These are phyloP conservation scores for Apogon hyalosoma DNA, from an alignment of 2,797 vertebrate genomes.

Conservation along the genomic window DNA sequence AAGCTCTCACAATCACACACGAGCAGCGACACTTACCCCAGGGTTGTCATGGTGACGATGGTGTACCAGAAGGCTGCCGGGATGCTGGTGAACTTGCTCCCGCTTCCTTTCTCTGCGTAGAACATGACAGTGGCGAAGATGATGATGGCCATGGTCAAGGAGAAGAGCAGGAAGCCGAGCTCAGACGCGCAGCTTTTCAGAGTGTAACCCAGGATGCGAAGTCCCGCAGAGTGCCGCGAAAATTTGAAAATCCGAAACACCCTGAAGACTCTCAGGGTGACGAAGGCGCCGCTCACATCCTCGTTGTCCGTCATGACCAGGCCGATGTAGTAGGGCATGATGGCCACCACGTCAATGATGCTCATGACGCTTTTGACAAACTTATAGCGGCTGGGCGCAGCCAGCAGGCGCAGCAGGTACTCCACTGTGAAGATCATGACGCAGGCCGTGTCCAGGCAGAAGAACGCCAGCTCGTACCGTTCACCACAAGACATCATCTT, in stretches of 20 bases:
- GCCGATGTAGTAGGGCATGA: constrained; percentile 97
- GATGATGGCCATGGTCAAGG: constrained; percentile 95
- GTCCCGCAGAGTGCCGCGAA: constrained; percentile 96
- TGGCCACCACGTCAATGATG: constrained; percentile 97
- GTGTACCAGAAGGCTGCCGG: constrained; percentile 99
- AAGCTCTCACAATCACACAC: neutral
- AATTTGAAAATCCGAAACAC: constrained; percentile 99
- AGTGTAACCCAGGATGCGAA: constrained; percentile 94
- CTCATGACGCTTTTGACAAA: constrained; percentile 97
- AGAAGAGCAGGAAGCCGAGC: constrained; percentile 93
- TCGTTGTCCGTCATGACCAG: constrained; percentile 97
- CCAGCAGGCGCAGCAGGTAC: constrained; percentile 92
- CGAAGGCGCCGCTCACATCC: constrained; percentile 97
- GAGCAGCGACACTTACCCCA: constrained; percentile 89
- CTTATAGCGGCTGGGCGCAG: constrained; percentile 92
- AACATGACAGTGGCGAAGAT: constrained; percentile 96
- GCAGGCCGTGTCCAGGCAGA: constrained; percentile 97
- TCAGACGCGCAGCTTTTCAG: constrained; percentile 93
- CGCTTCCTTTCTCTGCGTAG: constrained; percentile 91
- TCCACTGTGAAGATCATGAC: constrained; percentile 99
- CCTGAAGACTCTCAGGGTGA: constrained; percentile 95
- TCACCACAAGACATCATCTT: constrained; percentile 92
- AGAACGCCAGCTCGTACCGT: constrained; percentile 94
- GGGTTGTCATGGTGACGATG: constrained; percentile 99
- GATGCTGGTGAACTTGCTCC: constrained; percentile 97